A percentile compares a stretch with the other conserved stretches of the same genome.
These are phyloP conservation scores for Coracias cyanogaster DNA, from an alignment of 2,797 vertebrate species.

Conservation along the genomic window DNA sequence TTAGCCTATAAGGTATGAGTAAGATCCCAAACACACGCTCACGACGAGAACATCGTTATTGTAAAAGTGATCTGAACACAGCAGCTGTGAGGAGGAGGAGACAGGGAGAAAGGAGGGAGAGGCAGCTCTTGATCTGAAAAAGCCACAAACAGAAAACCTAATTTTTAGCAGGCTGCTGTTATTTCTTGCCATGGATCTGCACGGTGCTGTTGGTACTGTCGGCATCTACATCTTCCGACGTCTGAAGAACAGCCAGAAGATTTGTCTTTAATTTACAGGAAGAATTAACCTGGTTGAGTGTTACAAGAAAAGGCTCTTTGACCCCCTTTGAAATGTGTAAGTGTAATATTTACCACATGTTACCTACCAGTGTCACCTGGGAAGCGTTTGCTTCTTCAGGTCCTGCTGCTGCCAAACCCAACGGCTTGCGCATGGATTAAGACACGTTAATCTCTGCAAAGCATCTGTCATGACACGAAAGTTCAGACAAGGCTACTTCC, in stretches of 20 bases:
- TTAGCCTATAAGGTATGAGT: conserved; percentile 46
- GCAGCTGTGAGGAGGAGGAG: background rate
- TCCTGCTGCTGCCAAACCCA: background rate
- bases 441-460: background rate
- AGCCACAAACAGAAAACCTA: background rate
- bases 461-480: background rate
- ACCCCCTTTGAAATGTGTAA: conserved; percentile 33
- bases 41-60: conserved; percentile 6
- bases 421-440: background rate
- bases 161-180: background rate
- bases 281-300: conserved; percentile 13
- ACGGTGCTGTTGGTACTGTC: background rate
- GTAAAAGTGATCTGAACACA: conserved; percentile 4
- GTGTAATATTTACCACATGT: background rate
- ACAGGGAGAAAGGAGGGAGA: background rate
- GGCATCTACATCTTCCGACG: background rate
- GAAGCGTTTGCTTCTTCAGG: conserved; percentile 4
- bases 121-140: background rate
- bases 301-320: conserved; percentile 31
- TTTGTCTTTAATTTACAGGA: conserved; percentile 30
- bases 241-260: conserved; percentile 8
- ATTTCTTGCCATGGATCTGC: background rate
- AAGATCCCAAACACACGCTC: conserved; percentile 25
- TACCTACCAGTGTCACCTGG: background rate
- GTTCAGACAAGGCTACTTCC: background rate